A percentile compares a stretch with the other conserved stretches of the same genome.
These are phyloP conservation scores for Amyelois transitella DNA, from an alignment of 1,140 invertebrate genomes.

Conservation along the genomic window DNA sequence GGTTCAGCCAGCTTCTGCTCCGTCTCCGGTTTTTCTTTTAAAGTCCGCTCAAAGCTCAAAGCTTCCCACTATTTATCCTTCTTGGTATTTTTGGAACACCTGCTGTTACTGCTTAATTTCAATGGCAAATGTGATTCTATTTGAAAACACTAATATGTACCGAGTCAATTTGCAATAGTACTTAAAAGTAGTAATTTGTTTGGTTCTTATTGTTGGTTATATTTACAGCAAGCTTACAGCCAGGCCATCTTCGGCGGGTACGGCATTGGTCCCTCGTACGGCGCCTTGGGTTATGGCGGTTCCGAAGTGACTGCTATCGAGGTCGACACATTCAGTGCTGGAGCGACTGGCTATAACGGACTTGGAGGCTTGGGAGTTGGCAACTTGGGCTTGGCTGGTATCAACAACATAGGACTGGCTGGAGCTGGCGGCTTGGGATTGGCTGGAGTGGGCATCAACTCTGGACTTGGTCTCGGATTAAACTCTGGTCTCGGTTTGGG, in stretches of 20 bases:
- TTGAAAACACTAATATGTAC: too few relatives aligned
- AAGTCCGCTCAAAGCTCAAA: conserved; percentile 14
- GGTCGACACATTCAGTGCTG: conserved; percentile 1
- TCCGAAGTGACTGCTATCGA: neutral
- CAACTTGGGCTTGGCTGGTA: conserved; percentile 24
- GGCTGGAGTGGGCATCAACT: conserved; percentile 3
- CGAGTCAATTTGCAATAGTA: too few relatives aligned
- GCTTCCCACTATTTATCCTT: too few relatives aligned
- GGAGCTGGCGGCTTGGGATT: conserved; percentile 13
- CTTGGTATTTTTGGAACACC: too few relatives aligned
- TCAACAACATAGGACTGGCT: conserved; percentile 21
- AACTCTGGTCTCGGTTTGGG: conserved; percentile 10
- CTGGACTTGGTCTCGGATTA: neutral
- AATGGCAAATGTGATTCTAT: too few relatives aligned
- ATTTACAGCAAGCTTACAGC: neutral
- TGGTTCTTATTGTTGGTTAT: neutral
- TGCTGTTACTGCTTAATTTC: too few relatives aligned
- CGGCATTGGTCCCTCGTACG: neutral
- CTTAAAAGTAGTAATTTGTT: too few relatives aligned
- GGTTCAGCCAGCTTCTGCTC: too few relatives aligned
- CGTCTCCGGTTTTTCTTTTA: too few relatives aligned
- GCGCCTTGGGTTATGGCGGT: neutral
- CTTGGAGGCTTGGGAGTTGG: conserved; percentile 16
- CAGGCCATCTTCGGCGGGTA: neutral
- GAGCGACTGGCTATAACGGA: conserved; percentile 3